Evolutionary conservation across 1,140 invertebrate genomes (phyloP).

Genomic region (Hypothenemus hampei): DNA sequence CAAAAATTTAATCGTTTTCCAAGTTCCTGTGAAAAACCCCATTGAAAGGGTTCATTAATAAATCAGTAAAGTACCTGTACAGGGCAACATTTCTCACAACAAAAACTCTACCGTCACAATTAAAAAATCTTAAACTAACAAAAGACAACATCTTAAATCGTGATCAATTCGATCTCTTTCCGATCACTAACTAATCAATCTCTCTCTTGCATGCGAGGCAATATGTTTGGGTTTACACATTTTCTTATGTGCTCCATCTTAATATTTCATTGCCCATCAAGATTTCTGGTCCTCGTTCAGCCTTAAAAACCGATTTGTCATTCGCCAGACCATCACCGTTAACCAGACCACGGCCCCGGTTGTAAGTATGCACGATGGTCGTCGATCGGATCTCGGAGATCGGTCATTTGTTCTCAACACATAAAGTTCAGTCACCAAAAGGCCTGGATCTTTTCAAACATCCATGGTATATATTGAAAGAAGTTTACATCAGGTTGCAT

Average conservation of each 20-base stretch:
- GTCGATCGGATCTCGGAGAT: background rate
- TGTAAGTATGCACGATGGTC: too few relatives aligned
- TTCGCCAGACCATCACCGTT: constrained; percentile 22
- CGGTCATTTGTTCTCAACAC: background rate
- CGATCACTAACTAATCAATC: constrained; percentile 20
- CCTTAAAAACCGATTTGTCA: constrained; percentile 26
- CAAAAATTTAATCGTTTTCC: constrained; percentile 4
- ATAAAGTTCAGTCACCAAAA: constrained; percentile 1
- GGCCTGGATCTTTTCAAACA: background rate
- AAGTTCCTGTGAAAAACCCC: too few relatives aligned
- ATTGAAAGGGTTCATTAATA: too few relatives aligned
- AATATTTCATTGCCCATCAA: constrained; percentile 27
- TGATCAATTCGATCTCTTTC: constrained; percentile 6
- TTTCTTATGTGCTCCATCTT: constrained; percentile 16
- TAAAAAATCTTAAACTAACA: background rate
- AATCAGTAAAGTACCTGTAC: too few relatives aligned
- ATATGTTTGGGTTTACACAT: constrained; percentile 9
- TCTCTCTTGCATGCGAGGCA: constrained; percentile 3
- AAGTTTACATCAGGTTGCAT: background rate
- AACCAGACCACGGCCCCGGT: background rate
- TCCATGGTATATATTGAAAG: background rate
- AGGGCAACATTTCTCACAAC: too few relatives aligned
- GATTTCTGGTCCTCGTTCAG: constrained; percentile 12
- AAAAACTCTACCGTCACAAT: too few relatives aligned
- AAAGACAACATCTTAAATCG: constrained; percentile 11